Evolutionary conservation across 2,888 invertebrate genomes (phyloP).

Genomic region (Diarsia mendica): DNA sequence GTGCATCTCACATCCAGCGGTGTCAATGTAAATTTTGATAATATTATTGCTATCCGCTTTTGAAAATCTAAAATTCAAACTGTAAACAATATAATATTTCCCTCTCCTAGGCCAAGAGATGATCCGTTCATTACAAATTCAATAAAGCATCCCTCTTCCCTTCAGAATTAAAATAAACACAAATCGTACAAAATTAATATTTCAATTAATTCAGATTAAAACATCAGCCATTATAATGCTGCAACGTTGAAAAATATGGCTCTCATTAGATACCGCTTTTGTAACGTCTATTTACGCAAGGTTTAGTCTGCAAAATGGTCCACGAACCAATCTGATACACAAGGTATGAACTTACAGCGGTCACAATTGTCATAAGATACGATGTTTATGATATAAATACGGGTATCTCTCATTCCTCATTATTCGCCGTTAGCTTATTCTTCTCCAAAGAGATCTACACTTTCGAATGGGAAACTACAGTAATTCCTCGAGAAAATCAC

Average conservation of each 20-base stretch:
- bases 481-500: too few relatives aligned
- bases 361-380: too few relatives aligned
- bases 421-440: too few relatives aligned
- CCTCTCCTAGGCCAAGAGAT: background rate
- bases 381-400: too few relatives aligned
- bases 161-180: conserved; percentile 20
- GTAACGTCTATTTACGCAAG: conserved; percentile 58
- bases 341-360: conserved; percentile 56
- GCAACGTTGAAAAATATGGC: conserved; percentile 46
- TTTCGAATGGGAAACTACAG: too few relatives aligned
- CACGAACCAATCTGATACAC: conserved; percentile 60
- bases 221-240: conserved; percentile 31
- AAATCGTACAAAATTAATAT: background rate
- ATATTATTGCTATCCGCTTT: too few relatives aligned
- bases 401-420: too few relatives aligned
- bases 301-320: conserved; percentile 59
- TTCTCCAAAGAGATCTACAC: too few relatives aligned
- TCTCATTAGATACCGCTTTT: conserved; percentile 55
- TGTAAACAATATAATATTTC: background rate
- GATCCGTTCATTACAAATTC: too few relatives aligned
- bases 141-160: background rate
- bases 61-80: too few relatives aligned
- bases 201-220: conserved; percentile 48
- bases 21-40: too few relatives aligned
- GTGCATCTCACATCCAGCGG: too few relatives aligned